phyloP scores from a whole-genome alignment of 2,797 vertebrate genomes.

The Tadarida brasiliensis region DNA sequence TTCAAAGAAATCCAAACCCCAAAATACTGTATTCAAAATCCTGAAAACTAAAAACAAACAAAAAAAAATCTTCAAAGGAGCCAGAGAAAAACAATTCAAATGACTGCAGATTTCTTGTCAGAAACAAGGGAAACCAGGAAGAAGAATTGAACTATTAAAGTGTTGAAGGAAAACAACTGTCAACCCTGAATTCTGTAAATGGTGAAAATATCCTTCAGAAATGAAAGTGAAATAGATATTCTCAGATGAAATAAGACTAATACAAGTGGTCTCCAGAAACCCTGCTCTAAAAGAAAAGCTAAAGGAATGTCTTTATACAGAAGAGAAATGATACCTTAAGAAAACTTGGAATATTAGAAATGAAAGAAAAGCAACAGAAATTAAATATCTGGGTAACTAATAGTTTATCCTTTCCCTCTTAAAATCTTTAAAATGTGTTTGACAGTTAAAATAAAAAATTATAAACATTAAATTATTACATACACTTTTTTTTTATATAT shows the following conservation, averaged over 20 bases:
- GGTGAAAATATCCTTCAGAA: neutral
- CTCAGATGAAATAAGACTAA: constrained; percentile 23
- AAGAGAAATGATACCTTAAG: neutral
- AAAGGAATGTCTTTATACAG: neutral
- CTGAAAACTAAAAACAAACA: constrained; percentile 25
- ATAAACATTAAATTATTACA: constrained; percentile 3
- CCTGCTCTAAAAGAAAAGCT: neutral
- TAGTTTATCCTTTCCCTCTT: neutral
- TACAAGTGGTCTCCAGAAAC: neutral
- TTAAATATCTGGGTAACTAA: constrained; percentile 28
- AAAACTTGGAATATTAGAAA: neutral
- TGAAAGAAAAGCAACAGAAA: neutral
- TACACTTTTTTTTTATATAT: neutral
- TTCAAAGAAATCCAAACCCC: neutral
- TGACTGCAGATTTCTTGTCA: constrained; percentile 18
- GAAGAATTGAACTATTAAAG: neutral
- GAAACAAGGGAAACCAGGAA: neutral
- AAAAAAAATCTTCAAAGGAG: constrained; percentile 36
- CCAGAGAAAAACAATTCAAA: neutral
- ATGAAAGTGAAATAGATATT: neutral
- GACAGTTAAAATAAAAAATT: constrained; percentile 6
- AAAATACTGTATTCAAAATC: constrained; percentile 44
- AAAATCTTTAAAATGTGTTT: constrained; percentile 21
- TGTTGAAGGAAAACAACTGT: neutral
- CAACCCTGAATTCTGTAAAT: neutral